A percentile compares a stretch with the other conserved stretches of the same genome.
Evolutionary conservation across 1,140 invertebrate genomes (phyloP).

Genomic region (Diorhabda carinulata): DNA sequence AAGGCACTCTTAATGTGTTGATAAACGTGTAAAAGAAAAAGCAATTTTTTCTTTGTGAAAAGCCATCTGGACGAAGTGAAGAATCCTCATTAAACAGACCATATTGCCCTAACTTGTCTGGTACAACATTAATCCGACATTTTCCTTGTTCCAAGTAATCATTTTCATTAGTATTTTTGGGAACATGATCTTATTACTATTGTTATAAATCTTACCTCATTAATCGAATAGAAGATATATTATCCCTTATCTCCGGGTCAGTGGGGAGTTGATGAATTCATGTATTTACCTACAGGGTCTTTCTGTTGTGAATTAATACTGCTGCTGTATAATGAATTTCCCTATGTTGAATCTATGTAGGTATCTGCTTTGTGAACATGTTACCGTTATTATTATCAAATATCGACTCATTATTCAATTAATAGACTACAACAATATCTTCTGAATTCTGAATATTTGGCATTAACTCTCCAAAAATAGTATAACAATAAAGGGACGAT

Average conservation of each 20-base stretch:
- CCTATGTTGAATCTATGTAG: no score
- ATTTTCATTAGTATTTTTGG: constrained; percentile 14
- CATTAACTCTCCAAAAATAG: no score
- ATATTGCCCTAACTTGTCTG: constrained; percentile 1
- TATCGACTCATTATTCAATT: no score
- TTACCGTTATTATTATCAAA: no score
- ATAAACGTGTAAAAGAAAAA: neutral
- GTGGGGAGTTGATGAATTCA: constrained; percentile 17
- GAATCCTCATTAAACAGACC: constrained; percentile 5
- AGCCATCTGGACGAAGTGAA: neutral
- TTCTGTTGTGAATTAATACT: no score
- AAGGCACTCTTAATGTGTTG: neutral
- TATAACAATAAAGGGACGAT: no score
- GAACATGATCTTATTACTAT: constrained; percentile 14
- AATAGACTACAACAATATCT: no score
- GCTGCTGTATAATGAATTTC: no score
- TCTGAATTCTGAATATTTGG: no score
- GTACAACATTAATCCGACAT: constrained; percentile 4
- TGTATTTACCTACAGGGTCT: neutral
- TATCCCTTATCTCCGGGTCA: constrained; percentile 16
- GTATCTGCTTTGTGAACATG: no score
- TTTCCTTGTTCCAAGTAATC: constrained; percentile 4
- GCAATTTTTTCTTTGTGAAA: neutral
- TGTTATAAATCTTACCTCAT: constrained; percentile 19
- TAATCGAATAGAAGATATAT: constrained; percentile 20